phyloP scores from a whole-genome alignment of 2,797 vertebrate species.

The Corythornis leucogaster region DNA sequence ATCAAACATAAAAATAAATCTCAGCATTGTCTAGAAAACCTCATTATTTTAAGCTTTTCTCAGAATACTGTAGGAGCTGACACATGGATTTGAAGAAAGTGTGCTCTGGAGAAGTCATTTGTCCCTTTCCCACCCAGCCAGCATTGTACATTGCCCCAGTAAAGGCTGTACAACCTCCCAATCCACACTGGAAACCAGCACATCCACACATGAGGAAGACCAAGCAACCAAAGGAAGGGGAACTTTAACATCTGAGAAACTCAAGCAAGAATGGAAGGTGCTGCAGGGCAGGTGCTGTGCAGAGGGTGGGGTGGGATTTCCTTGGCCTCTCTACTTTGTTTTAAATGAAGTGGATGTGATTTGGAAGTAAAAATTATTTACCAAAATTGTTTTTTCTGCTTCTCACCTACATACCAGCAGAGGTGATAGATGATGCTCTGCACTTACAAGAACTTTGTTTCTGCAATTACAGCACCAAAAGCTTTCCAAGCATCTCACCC shows the following conservation, averaged over 20 bases:
- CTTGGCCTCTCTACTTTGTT: neutral
- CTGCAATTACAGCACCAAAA: neutral
- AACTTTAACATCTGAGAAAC: neutral
- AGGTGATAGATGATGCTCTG: neutral
- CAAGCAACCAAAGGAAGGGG: neutral
- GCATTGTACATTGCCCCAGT: accelerated
- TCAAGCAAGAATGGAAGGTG: neutral
- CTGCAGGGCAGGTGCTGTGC: neutral
- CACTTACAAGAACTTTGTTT: neutral
- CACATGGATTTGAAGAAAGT: neutral
- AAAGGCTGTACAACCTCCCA: neutral
- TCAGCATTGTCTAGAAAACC: neutral
- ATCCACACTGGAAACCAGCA: neutral
- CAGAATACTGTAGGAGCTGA: neutral
- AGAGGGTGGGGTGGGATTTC: neutral
- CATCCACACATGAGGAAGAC: accelerated
- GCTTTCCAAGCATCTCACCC: accelerated
- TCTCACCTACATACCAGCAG: neutral
- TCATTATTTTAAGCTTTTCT: neutral
- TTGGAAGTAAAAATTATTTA: neutral
- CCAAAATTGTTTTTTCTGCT: neutral
- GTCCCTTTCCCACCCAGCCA: neutral
- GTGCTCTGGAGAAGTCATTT: accelerated
- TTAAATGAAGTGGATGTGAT: neutral
- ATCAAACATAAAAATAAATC: neutral